Base-by-base conservation (phyloP, 1,140 invertebrate genomes). In the Drosophila malerkotliana region DNA sequence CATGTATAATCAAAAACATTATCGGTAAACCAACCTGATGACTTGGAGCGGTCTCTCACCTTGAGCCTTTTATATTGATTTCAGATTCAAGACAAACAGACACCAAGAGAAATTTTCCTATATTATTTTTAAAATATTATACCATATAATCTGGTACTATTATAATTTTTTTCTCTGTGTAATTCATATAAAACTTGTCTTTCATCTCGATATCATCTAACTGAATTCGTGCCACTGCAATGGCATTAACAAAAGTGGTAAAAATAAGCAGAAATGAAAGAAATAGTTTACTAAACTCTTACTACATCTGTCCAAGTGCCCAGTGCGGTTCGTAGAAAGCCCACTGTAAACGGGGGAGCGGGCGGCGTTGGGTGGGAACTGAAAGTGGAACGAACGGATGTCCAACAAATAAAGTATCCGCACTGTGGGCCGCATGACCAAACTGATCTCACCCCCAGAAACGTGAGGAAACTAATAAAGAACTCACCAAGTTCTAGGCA, bases 311-410 rank as follows among this genome's bases (percentile, higher is more conserved):
- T 48, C 37, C 2, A 44, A 44, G 41, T 44, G 41, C 41, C 7
- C 41, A 18, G 6, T 44, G 14, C 41, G 62, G 67, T 67, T 77
- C 63, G 76, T 66, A 79, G 77, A 64, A 79, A 64, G 47, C 53
- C 54, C 66, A 67, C 48, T 51, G 66, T 56, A 53, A 47, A 3
- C 55, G 61, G 53, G 63, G 61, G 58, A 18, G 51, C 10, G 15
- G 39, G 21, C 37, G 39, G 21, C 37, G 3, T 12, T 39, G 39
- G 21, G 61, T 37, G 47, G 15, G 54, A 67, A 69, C 68, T 48
- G 81, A 85, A 84, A 84, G 81, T 84, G 80, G 80, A 61, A 84
- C 80, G 77, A 85, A 69, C 80, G 80, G 80, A 84, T 77, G 82
- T 85, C 24, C 67, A 51, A 49, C 66, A 77, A 77, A 79, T 68